Base-by-base conservation (phyloP, 2,797 vertebrate genomes). In the Gobio occitaniae region DNA sequence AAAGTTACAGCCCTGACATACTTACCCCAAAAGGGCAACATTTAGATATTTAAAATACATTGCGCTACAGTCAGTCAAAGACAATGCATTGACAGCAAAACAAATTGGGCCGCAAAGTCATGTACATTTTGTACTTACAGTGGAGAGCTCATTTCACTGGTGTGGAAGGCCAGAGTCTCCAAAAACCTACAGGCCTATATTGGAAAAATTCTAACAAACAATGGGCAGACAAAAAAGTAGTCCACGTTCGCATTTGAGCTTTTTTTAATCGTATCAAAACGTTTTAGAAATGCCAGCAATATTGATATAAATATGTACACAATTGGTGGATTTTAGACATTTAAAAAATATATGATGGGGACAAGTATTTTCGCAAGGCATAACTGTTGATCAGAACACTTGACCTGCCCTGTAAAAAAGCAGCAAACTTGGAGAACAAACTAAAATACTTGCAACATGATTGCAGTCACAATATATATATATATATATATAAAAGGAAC, bases 111-210 rank as follows among this genome's bases (percentile, higher is more conserved):
- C n/a, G 61, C 15, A 47, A 47, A 78, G 15, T 72, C 61, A 59
- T 52, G 48, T 84, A 85, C 83, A 82, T 61, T 63, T 96, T 96
- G 98, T 99, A 99, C 98, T 99, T 99, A 99, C 98, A 99, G 97
- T 96, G 96, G 96, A 97, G 97, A 96, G 96, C 96, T 96, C 95
- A 97, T 95, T 95, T 97, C 96, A 96, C 94, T 96, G 97, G 96
- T 95, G 97, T 96, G 92, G 96, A 95, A 97, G 96, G 96, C 97
- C 96, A 96, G 95, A 96, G 96, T 95, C 96, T 96, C 96, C 80
- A 85, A 61, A 70, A 74, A 84, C 86, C 96, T 97, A 97, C 92
- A 97, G 95, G 96, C 94, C 97, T 98, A 97, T 68, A 95, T 93
- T 96, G 96, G 96, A 95, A 97, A 96, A 95, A 97, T 95, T 97